Evolutionary conservation across 1,140 invertebrate genomes (phyloP), one percentile per base, ranked within the genome.

Genomic region (Bombus confusus): DNA sequence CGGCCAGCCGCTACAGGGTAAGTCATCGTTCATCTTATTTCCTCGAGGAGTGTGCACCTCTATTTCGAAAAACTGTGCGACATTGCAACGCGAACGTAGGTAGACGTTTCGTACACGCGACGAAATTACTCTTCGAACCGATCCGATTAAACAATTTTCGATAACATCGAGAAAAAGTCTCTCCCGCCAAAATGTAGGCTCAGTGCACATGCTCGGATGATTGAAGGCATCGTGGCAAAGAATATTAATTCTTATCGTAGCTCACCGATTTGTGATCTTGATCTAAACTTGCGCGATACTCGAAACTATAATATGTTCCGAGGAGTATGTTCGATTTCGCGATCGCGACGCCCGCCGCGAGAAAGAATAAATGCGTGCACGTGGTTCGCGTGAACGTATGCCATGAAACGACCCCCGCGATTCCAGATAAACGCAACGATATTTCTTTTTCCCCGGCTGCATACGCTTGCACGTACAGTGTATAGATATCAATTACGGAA

Each of bases 161-260:
- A 13, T 81, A 57, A 77, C 41, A 57, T 34, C 43, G 12, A 15
- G 28, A 72, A 81, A 68, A 89, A 71, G 57, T 15, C 37, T 72
- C 86, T 93, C 92, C 92, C 92, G 92, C 92, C 92, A 93, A 91
- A 92, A 92, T 39, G 72, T 34, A n/a, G 3, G 47, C 64, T n/a
- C 79, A 69, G 86, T 75, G 87, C 87, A 88, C 91, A 86, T 91
- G 91, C 87, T 88, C 92, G 87, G 86, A 80, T 90, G 90, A 90
- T 81, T 18, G 87, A 83, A 79, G n/a, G 18, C 59, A 68, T 78
- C 77, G 78, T 28, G 73, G 68, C 31, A 13, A 28, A 72, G 34
- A 72, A 1, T 64, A 68, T 47, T 12, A 39, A 28, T 8, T 4
- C 3, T 28, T 41, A 34, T 25, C 8, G 31, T 15, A 6, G 6